These are phyloP conservation scores for Periophthalmus magnuspinnatus DNA, from an alignment of 2,797 vertebrate species.

Conservation along the genomic window DNA sequence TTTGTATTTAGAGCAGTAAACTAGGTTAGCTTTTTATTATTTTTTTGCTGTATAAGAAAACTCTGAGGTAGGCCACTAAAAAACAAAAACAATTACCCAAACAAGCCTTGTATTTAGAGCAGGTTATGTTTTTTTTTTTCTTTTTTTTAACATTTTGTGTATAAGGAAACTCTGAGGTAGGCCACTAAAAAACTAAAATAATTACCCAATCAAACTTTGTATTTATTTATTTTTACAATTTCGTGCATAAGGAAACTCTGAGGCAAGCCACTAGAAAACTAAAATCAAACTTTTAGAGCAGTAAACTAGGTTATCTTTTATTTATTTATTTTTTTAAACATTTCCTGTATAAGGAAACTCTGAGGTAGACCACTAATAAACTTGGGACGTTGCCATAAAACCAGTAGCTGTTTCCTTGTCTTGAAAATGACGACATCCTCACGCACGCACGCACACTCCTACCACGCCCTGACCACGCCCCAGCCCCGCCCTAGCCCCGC, in stretches of 20 bases:
- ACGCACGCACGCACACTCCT: neutral
- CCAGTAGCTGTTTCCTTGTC: constrained; percentile 11
- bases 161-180: neutral
- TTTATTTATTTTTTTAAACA: too few species aligned
- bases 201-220: too few species aligned
- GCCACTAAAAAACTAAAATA: neutral
- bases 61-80: neutral
- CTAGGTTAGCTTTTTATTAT: too few species aligned
- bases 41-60: neutral
- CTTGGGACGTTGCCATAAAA: neutral
- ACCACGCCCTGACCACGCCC: neutral
- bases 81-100: too few species aligned
- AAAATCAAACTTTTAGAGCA: too few species aligned
- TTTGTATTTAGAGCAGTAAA: too few species aligned
- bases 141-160: neutral
- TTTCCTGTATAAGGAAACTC: neutral
- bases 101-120: too few species aligned
- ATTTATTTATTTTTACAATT: neutral
- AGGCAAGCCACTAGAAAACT: neutral
- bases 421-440: constrained; percentile 25
- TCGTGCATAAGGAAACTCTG: neutral
- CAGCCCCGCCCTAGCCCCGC: constrained; percentile 53
- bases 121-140: too few species aligned
- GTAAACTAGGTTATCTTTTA: too few species aligned
- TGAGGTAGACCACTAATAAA: neutral